phyloP scores from a whole-genome alignment of 2,797 vertebrate genomes.

The Macropus fuliginosus region DNA sequence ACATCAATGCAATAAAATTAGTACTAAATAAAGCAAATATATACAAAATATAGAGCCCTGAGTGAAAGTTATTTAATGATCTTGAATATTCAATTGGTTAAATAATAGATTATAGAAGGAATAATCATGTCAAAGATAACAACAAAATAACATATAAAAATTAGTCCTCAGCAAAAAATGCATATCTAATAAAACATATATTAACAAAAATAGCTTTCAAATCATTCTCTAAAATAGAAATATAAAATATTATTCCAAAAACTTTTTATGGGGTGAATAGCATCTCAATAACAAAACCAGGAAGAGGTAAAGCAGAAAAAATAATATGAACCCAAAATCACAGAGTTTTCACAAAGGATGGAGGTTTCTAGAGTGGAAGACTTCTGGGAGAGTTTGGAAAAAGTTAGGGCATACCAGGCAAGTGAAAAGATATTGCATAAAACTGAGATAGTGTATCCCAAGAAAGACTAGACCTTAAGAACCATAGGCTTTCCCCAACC shows the following conservation, averaged over 20 bases:
- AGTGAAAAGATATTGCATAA: neutral
- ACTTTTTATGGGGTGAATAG: neutral
- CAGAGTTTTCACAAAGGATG: neutral
- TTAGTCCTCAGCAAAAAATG: neutral
- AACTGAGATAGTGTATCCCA: neutral
- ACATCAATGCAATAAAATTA: neutral
- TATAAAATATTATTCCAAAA: neutral
- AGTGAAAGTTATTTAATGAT: neutral
- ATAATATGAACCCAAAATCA: neutral
- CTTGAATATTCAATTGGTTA: neutral
- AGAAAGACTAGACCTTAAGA: neutral
- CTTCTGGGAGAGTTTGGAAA: neutral
- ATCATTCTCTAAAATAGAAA: neutral
- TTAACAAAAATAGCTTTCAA: neutral
- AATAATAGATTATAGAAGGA: neutral
- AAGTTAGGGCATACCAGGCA: neutral
- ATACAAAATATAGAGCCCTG: neutral
- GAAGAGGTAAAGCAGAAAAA: neutral
- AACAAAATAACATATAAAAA: neutral
- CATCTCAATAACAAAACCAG: neutral
- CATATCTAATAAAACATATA: neutral
- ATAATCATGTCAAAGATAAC: neutral
- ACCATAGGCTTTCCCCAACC: neutral
- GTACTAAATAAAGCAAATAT: neutral
- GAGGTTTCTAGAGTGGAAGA: neutral